Evolutionary conservation across 2,113 vertebrate genomes (phyloP).

Genomic region (Oreotrochilus melanogaster): DNA sequence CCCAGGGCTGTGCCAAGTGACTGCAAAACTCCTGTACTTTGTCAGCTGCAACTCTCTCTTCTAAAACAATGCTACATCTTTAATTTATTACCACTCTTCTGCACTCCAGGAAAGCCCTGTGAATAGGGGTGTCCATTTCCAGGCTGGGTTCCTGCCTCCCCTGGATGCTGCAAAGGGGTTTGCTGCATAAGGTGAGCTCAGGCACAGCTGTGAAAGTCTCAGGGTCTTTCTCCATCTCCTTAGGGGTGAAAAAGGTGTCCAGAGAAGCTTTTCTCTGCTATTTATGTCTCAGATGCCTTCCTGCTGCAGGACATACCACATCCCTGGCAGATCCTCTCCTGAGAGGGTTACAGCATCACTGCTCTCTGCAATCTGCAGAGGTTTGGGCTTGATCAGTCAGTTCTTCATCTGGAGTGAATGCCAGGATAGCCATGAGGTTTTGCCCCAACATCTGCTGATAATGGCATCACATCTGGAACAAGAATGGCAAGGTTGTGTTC

Average conservation of each 20-base stretch:
- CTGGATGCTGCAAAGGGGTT: background rate
- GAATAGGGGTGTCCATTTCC: background rate
- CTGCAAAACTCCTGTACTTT: background rate
- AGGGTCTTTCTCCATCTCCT: background rate
- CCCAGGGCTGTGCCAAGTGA: background rate
- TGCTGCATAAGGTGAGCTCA: slow-evolving; percentile 46
- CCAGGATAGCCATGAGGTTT: background rate
- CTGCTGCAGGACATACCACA: rapidly evolving
- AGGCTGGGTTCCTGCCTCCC: background rate
- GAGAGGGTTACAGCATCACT: background rate
- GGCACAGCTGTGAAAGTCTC: background rate
- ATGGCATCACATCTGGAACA: background rate
- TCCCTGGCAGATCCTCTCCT: background rate
- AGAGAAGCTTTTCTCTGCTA: background rate
- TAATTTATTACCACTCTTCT: slow-evolving; percentile 26
- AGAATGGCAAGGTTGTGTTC: background rate
- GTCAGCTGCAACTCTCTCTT: background rate
- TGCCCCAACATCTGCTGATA: background rate
- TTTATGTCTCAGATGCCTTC: background rate
- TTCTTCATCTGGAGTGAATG: background rate
- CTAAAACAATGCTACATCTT: slow-evolving; percentile 13
- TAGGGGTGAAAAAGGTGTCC: background rate
- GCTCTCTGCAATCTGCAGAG: background rate
- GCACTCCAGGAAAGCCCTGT: background rate
- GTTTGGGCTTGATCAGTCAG: background rate